These are phyloP conservation scores for Hiodon alosoides DNA, from an alignment of 2,113 vertebrate species.

Conservation along the genomic window DNA sequence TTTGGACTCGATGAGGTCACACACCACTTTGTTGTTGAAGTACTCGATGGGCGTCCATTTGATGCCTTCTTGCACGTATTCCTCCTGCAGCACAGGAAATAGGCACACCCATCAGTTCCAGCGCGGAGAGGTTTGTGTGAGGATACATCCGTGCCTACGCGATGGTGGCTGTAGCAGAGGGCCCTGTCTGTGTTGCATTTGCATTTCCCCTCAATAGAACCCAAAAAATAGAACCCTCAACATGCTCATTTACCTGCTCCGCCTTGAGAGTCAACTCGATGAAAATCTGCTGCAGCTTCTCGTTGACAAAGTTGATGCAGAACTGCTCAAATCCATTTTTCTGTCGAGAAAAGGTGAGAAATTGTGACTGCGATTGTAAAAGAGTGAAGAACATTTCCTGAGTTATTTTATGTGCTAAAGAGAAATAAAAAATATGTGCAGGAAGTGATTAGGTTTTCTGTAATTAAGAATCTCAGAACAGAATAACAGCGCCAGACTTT, in stretches of 20 bases:
- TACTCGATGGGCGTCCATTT: constrained; percentile 73
- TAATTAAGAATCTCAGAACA: too few species aligned
- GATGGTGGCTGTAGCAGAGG: too few species aligned
- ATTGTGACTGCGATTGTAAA: too few species aligned
- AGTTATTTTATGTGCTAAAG: neutral
- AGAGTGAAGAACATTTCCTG: too few species aligned
- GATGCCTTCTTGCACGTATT: constrained; percentile 76
- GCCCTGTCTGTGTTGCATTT: neutral
- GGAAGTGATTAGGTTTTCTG: too few species aligned
- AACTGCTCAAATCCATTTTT: constrained; percentile 76
- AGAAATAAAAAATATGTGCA: neutral
- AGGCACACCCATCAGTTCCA: neutral
- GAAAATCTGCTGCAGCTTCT: constrained; percentile 79
- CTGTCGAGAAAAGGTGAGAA: constrained; percentile 36
- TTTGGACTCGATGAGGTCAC: constrained; percentile 78
- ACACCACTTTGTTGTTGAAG: constrained; percentile 78
- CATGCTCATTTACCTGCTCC: constrained; percentile 60
- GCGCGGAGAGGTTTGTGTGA: neutral
- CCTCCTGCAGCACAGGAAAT: constrained; percentile 60
- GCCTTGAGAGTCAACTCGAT: constrained; percentile 76
- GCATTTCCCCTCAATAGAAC: neutral
- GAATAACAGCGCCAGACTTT: too few species aligned
- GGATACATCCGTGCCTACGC: too few species aligned
- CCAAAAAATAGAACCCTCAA: neutral
- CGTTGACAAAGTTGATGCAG: constrained; percentile 78